Evolutionary conservation across 2,888 invertebrate genomes (phyloP).

Genomic region (Ferrisia virgata): DNA sequence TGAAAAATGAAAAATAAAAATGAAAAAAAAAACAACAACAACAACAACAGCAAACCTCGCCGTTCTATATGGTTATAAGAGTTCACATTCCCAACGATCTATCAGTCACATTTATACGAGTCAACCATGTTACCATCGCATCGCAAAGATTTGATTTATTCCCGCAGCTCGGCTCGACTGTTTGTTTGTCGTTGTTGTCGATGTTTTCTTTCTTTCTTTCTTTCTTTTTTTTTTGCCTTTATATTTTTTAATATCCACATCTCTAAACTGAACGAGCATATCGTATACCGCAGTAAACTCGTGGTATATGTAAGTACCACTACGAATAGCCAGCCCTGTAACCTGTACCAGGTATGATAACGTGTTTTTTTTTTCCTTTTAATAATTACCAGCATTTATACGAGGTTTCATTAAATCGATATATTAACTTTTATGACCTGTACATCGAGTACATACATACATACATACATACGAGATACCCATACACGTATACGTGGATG

Average conservation of each 20-base stretch:
- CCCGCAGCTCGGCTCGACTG: not conserved
- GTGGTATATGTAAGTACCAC: no score
- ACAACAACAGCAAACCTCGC: no score
- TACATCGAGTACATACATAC: no score
- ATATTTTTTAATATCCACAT: not conserved
- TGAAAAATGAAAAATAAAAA: not conserved
- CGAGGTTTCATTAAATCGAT: conserved; percentile 27
- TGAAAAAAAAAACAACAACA: not conserved
- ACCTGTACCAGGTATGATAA: not conserved
- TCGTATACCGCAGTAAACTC: no score
- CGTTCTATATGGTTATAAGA: conserved; percentile 26
- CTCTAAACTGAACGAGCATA: no score
- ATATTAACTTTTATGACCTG: conserved; percentile 29
- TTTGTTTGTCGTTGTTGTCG: no score
- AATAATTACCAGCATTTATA: conserved; percentile 26
- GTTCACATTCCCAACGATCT: conserved; percentile 31
- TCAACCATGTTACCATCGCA: not conserved
- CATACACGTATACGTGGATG: not conserved
- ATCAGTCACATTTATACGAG: conserved; percentile 28
- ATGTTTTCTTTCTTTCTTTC: not conserved
- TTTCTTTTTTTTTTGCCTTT: not conserved
- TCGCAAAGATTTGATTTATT: conserved; percentile 25
- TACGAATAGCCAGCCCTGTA: not conserved
- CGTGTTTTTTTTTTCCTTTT: not conserved
- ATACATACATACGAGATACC: no score